phyloP scores from a whole-genome alignment of 2,888 invertebrate genomes.

The Lasioglossum zephyrum region DNA sequence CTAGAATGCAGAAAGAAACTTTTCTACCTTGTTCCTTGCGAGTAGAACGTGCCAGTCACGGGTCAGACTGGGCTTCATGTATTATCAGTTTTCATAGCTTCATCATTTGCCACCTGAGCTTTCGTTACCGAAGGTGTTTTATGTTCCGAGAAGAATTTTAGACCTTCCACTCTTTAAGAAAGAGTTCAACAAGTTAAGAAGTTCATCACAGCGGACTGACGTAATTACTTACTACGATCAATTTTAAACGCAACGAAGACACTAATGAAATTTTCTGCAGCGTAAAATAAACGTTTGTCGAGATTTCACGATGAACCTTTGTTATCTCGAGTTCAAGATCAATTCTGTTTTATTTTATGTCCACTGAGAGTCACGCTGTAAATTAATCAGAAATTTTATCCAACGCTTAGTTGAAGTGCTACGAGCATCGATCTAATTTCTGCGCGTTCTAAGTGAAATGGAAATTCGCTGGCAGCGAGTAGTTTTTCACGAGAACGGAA shows the following conservation, averaged over 20 bases:
- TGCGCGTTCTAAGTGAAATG: neutral
- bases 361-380: neutral
- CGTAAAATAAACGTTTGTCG: neutral
- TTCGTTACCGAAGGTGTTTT: neutral
- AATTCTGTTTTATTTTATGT: too few species aligned
- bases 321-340: neutral
- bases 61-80: neutral
- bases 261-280: neutral
- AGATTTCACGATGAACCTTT: neutral
- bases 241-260: neutral
- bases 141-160: neutral
- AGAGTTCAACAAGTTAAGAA: neutral
- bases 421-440: neutral
- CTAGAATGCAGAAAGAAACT: neutral
- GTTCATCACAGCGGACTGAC: neutral
- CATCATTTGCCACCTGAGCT: neutral
- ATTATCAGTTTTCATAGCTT: neutral
- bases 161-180: neutral
- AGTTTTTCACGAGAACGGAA: neutral
- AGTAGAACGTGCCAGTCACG: neutral
- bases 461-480: neutral
- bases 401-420: neutral
- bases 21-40: neutral
- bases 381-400: neutral
- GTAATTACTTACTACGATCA: neutral